These are phyloP conservation scores for Andrena dorsata DNA, from an alignment of 2,888 invertebrate genomes.

Conservation along the genomic window DNA sequence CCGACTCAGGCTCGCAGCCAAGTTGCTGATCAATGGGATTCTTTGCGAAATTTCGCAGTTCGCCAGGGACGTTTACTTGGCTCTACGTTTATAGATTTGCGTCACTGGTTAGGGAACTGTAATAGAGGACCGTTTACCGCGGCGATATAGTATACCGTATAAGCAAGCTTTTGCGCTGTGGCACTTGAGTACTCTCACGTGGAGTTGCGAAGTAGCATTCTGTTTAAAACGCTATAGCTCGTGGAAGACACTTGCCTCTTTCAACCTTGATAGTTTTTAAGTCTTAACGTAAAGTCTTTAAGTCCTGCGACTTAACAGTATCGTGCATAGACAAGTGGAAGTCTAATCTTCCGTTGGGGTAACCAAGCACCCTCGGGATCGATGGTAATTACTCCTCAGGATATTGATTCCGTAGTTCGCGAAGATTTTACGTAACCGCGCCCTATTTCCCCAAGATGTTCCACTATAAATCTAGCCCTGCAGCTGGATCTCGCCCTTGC, in stretches of 20 bases:
- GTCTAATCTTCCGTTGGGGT: neutral
- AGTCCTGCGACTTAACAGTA: neutral
- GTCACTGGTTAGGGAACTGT: neutral
- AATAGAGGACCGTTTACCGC: slow-evolving; percentile 1
- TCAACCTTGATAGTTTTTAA: too few species aligned
- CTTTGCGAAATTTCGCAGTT: slow-evolving; percentile 20
- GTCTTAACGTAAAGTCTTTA: too few species aligned
- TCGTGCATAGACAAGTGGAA: neutral
- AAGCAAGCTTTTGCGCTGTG: too few species aligned
- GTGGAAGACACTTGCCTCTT: too few species aligned
- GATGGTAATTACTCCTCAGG: slow-evolving; percentile 2
- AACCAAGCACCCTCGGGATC: neutral
- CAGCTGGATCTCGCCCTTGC: slow-evolving; percentile 23
- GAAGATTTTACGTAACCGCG: slow-evolving; percentile 52
- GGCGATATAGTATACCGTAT: too few species aligned
- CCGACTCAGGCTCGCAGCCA: slow-evolving; percentile 9
- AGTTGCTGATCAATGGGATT: slow-evolving; percentile 38
- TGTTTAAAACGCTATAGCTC: too few species aligned
- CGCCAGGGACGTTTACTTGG: neutral
- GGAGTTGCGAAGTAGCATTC: too few species aligned
- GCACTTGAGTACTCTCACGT: too few species aligned
- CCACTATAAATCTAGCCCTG: slow-evolving; percentile 32
- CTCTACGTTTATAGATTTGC: neutral
- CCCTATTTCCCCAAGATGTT: slow-evolving; percentile 20
- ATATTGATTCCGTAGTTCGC: slow-evolving; percentile 43